Percentiles rank a stretch among this genome's conserved stretches.
Conservation (phyloP, 2,888 invertebrate species). For the Dryomyza anilis region DNA sequence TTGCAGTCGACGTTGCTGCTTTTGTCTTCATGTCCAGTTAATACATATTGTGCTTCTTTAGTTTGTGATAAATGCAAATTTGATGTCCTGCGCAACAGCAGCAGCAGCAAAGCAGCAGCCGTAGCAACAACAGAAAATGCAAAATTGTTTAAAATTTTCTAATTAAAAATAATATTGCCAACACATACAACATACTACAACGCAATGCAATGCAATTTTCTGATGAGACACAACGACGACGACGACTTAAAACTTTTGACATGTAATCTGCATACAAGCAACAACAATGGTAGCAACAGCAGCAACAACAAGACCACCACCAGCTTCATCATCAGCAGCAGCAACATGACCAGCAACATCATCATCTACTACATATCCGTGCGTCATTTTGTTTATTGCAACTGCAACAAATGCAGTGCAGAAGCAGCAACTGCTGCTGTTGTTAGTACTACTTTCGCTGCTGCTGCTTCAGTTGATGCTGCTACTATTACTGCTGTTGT, state of each 20-base stretch:
- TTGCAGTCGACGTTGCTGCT: neutral
- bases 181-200: slow-evolving; percentile 1
- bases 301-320: neutral
- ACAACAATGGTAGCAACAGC: slow-evolving; percentile 9
- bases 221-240: slow-evolving; percentile 30
- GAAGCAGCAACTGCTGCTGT: slow-evolving; percentile 5
- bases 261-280: slow-evolving; percentile 30
- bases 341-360: slow-evolving; percentile 2
- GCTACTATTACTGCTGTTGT: neutral
- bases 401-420: slow-evolving; percentile 18
- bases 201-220: slow-evolving; percentile 30
- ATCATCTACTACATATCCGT: slow-evolving; percentile 5
- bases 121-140: slow-evolving; percentile 20
- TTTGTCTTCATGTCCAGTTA: neutral
- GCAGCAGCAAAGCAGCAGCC: slow-evolving; percentile 8
- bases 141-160: slow-evolving; percentile 34
- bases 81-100: slow-evolving; percentile 12
- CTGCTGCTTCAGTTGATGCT: neutral
- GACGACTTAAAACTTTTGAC: slow-evolving; percentile 37
- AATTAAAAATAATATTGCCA: slow-evolving; percentile 35
- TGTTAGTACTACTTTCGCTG: neutral
- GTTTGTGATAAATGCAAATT: slow-evolving; percentile 22
- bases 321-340: neutral
- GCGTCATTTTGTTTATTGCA: slow-evolving; percentile 13
- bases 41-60: neutral